Base-by-base conservation (phyloP, 2,113 vertebrate species). In the Platycercus adscitus region DNA sequence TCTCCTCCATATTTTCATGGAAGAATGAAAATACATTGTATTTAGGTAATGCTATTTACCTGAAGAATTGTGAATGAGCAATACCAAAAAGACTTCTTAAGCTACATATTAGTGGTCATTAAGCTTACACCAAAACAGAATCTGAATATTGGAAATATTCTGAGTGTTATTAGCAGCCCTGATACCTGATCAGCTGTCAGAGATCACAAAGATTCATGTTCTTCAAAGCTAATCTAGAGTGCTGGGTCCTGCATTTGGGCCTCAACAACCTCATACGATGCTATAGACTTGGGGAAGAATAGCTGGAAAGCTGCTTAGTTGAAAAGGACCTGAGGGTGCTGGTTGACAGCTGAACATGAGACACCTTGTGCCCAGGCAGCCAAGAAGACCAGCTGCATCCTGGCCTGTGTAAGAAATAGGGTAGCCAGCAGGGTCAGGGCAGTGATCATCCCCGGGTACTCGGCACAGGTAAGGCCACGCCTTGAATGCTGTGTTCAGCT, bases 391-490 rank as follows among this genome's bases (percentile, higher is more conserved):
- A 69, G 2, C 0, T 12, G 12, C 17, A 61, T 58, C 28, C 37
- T 44, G 56, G 23, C 12, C 26, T 80, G 29, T 8, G 33, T 1
- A 69, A 69, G 18, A 5, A 37, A 43, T 2, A 8, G 7, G 1
- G 26, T 55, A 19, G 21, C 25, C 46, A 91, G 46, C 11, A 64
- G 13, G 5, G 50, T 0, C 1, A 44, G 49, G 11, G 49, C 9
- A 50, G 28, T 0, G 49, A 44, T 20, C 5, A 3, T 39, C 5
- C 4, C 13, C 4, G 28, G 65, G 24, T 41, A n/a, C 19, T 46
- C 1, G 0, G 37, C 33, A 23, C 24, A 60, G 65, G 0, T 20
- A 14, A 33, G 12, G 7, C 1, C 13, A 9, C 25, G 20, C 8
- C 20, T 60, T 4, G 0, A 52, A 58, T 26, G 6, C 37, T 52